Base-by-base conservation (phyloP, 1,140 invertebrate species). In the Maconellicoccus hirsutus region DNA sequence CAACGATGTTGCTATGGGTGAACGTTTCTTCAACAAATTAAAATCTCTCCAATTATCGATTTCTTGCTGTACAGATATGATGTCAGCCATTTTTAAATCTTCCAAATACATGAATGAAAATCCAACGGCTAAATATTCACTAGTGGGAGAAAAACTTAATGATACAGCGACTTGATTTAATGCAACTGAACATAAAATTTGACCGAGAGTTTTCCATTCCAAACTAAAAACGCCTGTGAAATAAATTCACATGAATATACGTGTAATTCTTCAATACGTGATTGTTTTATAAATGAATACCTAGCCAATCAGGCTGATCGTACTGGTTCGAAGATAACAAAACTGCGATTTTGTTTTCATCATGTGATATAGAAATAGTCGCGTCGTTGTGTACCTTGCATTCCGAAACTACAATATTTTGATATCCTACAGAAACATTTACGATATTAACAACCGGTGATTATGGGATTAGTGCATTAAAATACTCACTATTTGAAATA, bases 381-480 rank as follows among this genome's bases (percentile, higher is more conserved):
- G 90, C 90, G 78, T 93, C 91, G 77, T 93, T 94, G 75, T 92
- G 90, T 59, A 94, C 90, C 77, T 88, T 90, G 78, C 91, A 93
- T 77, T 90, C 85, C 38, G 83, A 82, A 2, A 93, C 90, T 8
- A 94, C 86, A 42, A 94, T 79, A 78, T 93, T 93, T 73, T 86
- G 86, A 69, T 85, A 79, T 75, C 84, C 88, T 91, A 75, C 12
- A 84, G 82, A 73, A 63, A n/a, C 29, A 33, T 33, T 33, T 3
- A 33, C 12, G 29, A 73, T 70, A 29, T 70, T 4, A 70, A 70
- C 26, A 2, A 52, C 22, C 23, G 16, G 12, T 59, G n/a, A n/a
- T n/a, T n/a, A n/a, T n/a, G n/a, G n/a, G n/a, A n/a, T n/a, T n/a
- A n/a, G n/a, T n/a, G n/a, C n/a, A n/a, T n/a, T n/a, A n/a, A 70